phyloP scores from a whole-genome alignment of 1,140 invertebrate species.

The Steinernema feltiae region DNA sequence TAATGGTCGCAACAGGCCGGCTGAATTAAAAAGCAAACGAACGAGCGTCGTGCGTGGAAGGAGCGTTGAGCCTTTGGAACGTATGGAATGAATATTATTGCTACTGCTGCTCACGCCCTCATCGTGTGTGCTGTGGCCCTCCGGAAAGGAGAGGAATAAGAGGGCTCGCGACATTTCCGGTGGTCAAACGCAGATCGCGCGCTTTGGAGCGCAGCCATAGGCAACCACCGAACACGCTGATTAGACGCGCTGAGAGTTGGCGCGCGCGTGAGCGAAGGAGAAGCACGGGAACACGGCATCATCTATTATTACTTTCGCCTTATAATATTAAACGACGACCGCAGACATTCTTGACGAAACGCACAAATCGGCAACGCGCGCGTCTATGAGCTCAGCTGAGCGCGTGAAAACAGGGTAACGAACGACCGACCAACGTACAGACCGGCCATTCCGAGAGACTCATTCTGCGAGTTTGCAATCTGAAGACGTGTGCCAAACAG shows the following conservation, averaged over 20 bases:
- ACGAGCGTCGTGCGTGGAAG: neutral
- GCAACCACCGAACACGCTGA: neutral
- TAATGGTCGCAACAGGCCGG: neutral
- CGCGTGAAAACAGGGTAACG: neutral
- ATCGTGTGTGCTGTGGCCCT: neutral
- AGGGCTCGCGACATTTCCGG: neutral
- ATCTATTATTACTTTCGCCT: neutral
- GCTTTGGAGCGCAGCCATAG: neutral
- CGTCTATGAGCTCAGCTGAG: neutral
- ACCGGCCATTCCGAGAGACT: neutral
- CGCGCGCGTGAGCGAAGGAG: neutral
- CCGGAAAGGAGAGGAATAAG: neutral
- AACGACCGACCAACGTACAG: neutral
- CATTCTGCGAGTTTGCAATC: neutral
- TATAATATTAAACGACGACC: neutral
- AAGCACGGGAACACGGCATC: too few relatives aligned
- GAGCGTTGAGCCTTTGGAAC: too few relatives aligned
- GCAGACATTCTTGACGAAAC: neutral
- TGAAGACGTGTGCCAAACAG: neutral
- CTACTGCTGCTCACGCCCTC: neutral
- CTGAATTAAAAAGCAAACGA: neutral
- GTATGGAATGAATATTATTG: neutral
- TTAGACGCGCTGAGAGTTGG: neutral
- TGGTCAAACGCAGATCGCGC: neutral
- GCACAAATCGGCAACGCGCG: neutral